Base-by-base conservation (phyloP, 1,140 invertebrate genomes). In the Cyclargus thomasi region DNA sequence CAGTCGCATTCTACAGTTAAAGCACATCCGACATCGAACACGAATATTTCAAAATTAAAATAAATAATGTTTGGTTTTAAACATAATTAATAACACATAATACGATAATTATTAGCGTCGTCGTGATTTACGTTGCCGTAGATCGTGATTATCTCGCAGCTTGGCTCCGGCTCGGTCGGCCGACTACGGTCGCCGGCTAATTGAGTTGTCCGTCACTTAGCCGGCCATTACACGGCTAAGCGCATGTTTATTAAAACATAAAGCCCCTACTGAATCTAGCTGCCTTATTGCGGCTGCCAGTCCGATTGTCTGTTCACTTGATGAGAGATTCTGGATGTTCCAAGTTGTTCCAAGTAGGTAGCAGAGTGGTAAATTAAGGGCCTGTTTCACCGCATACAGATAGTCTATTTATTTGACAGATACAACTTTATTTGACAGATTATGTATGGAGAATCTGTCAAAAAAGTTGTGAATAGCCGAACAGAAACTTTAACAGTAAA, bases 201-300 rank as follows among this genome's bases (percentile, higher is more conserved):
- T 72, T 79, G 71, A 67, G 74, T 74, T 73, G 80, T 83, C 80
- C 78, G 80, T 80, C 78, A 80, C 68, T 69, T 67, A 63, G 74
- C 64, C 70, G 72, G 73, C 76, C 76, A 78, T 76, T 75, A 74
- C 65, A 69, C 74, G 74, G 71, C 74, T 75, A 72, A 74, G 59
- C 69, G 65, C 17, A 57, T 64, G 64, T 53, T 21, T 29, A 29
- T 47, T 47, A 47, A 1, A 47, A 47, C 39, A 47, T 16, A 16
- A 29, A 47, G 39, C 39, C 8, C 39, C 39, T 63, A 36, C 29
- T 63, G 29, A 63, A 63, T 63, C 23, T 36, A 63, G 36, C 29
- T n/a, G 62, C 29, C 18, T 63, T 36, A 63, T 63, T 63, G 39
- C 39, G 14, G 39, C 3, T 47, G 39, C 8, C 39, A 47, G 1